Conservation (phyloP, 2,797 vertebrate species). For the Leuciscus waleckii region DNA sequence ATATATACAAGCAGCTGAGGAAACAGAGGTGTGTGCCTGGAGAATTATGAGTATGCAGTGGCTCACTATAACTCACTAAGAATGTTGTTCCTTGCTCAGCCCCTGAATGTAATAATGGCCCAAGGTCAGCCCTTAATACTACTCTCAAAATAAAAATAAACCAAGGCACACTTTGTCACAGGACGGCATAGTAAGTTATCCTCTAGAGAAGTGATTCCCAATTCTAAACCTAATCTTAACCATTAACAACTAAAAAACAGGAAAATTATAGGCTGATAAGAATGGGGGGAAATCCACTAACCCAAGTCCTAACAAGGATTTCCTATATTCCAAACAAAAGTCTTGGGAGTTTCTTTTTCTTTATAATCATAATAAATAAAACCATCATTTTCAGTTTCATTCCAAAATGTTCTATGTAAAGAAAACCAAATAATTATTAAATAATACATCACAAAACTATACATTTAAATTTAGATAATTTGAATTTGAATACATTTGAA, state of each 20-base stretch:
- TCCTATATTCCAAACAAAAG: not conserved
- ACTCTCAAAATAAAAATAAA: conserved; percentile 70
- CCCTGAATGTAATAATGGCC: conserved; percentile 66
- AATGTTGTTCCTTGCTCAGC: conserved; percentile 29
- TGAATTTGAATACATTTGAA: not conserved
- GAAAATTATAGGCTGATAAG: not conserved
- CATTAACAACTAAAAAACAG: conserved; percentile 16
- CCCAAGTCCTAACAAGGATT: not conserved
- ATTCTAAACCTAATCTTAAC: conserved; percentile 8
- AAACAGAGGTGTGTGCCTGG: conserved; percentile 12
- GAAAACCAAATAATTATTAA: not conserved
- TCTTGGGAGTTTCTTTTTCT: not conserved
- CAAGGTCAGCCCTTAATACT: conserved; percentile 65
- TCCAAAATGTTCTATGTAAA: not conserved
- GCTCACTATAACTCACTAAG: conserved; percentile 14
- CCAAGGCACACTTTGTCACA: conserved; percentile 45
- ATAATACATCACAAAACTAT: not conserved
- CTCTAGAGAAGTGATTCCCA: not conserved
- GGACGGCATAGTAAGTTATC: conserved; percentile 12
- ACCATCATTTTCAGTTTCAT: not conserved
- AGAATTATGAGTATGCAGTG: conserved; percentile 31
- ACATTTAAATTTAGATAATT: not conserved
- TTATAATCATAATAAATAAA: not conserved
- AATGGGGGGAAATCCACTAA: not conserved
- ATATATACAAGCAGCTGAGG: conserved; percentile 12